A percentile compares a stretch with the other conserved stretches of the same genome.
phyloP scores from a whole-genome alignment of 2,113 vertebrate species.

The Hippopotamus amphibius region DNA sequence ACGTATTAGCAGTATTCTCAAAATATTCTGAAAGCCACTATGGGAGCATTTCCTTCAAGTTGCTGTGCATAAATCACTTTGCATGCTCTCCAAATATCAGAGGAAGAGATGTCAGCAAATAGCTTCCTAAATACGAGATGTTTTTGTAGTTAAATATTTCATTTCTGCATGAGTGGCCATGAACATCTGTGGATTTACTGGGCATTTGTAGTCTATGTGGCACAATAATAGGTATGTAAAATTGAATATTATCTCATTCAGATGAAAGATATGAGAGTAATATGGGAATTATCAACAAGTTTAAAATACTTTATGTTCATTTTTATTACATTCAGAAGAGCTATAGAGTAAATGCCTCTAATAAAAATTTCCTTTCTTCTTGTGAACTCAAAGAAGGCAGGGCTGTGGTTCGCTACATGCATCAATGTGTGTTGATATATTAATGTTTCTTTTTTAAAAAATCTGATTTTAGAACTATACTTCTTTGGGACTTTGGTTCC shows the following conservation, averaged over 20 bases:
- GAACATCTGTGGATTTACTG: conserved; percentile 86
- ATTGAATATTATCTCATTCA: conserved; percentile 86
- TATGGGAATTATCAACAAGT: conserved; percentile 86
- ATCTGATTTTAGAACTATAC: conserved; percentile 80
- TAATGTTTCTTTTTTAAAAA: conserved; percentile 78
- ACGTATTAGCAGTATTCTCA: conserved; percentile 82
- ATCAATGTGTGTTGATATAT: conserved; percentile 5
- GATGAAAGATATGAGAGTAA: conserved; percentile 84
- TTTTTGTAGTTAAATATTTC: conserved; percentile 89
- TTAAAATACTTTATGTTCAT: conserved; percentile 85
- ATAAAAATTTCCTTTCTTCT: conserved; percentile 83
- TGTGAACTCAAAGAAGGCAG: neutral
- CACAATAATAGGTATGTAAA: conserved; percentile 84
- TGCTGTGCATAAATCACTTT: conserved; percentile 84
- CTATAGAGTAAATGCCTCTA: conserved; percentile 75
- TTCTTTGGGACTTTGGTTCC: conserved; percentile 81
- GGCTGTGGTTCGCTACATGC: neutral
- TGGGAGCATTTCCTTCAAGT: conserved; percentile 84
- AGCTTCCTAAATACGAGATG: conserved; percentile 86
- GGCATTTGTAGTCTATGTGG: conserved; percentile 82
- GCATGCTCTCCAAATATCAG: conserved; percentile 85
- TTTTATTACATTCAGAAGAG: conserved; percentile 84
- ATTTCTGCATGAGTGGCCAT: conserved; percentile 86
- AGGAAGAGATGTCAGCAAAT: conserved; percentile 87
- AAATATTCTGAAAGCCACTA: conserved; percentile 85